A percentile compares a stretch with the other conserved stretches of the same genome.
phyloP scores from a whole-genome alignment of 1,140 invertebrate genomes.

The Aradophagus sp. region DNA sequence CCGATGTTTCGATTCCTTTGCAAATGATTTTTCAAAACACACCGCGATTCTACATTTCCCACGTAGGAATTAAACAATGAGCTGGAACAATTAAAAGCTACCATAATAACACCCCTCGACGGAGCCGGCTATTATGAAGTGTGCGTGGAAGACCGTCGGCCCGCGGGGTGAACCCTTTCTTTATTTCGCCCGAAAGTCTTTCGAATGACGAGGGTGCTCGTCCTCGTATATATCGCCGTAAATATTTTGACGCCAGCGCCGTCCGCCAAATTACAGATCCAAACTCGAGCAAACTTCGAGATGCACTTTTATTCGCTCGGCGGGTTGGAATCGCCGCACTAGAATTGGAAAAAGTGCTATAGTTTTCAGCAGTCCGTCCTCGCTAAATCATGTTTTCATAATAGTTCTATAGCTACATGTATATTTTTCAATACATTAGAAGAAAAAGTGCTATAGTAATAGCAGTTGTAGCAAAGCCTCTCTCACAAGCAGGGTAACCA shows the following conservation, averaged over 20 bases:
- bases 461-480: too few relatives aligned
- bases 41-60: conserved; percentile 51
- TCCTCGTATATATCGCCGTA: conserved; percentile 67
- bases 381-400: too few relatives aligned
- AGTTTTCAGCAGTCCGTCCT: too few relatives aligned
- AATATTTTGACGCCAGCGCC: conserved; percentile 70
- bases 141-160: conserved; percentile 57
- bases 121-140: conserved; percentile 59
- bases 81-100: conserved; percentile 65
- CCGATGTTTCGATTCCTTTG: conserved; percentile 32
- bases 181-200: conserved; percentile 59
- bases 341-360: too few relatives aligned
- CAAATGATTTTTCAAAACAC: conserved; percentile 49
- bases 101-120: conserved; percentile 65
- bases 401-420: too few relatives aligned
- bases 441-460: too few relatives aligned
- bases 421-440: too few relatives aligned
- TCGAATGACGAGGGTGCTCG: conserved; percentile 71
- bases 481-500: too few relatives aligned
- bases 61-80: conserved; percentile 56
- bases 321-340: too few relatives aligned
- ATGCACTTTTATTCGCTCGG: too few relatives aligned
- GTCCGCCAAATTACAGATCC: conserved; percentile 69
- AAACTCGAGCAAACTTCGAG: conserved; percentile 10
- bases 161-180: conserved; percentile 61